A percentile compares a stretch with the other conserved stretches of the same genome.
Conservation (phyloP, 2,113 vertebrate species). For the Struthio camelus region DNA sequence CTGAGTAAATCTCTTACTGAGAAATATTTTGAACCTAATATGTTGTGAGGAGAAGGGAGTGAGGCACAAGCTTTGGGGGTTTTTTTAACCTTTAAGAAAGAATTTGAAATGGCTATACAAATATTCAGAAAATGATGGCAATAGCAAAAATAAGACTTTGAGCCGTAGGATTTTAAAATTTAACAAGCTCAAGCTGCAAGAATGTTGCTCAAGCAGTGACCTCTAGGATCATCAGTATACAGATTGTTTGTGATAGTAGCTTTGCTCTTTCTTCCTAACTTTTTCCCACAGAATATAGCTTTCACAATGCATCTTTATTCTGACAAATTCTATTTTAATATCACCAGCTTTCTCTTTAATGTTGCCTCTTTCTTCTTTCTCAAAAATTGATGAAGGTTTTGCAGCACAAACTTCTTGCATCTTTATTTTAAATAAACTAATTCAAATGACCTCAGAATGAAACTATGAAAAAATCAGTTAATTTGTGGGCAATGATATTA, state of each 20-base stretch:
- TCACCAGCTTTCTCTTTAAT: background rate
- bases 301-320: background rate
- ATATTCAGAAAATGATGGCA: background rate
- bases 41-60: background rate
- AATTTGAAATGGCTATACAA: background rate
- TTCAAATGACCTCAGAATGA: background rate
- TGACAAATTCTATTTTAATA: background rate
- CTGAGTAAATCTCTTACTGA: background rate
- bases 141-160: background rate
- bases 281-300: background rate
- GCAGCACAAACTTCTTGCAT: background rate
- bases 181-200: background rate
- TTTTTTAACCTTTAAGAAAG: background rate
- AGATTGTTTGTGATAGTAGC: background rate
- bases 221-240: background rate
- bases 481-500: background rate
- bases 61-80: background rate
- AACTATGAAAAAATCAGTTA: background rate
- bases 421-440: slow-evolving; percentile 5
- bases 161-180: background rate
- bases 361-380: background rate
- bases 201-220: background rate
- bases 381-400: background rate
- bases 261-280: background rate
- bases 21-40: background rate